These are phyloP conservation scores for Oreochromis grahami DNA, from an alignment of 2,797 vertebrate species.

Conservation along the genomic window DNA sequence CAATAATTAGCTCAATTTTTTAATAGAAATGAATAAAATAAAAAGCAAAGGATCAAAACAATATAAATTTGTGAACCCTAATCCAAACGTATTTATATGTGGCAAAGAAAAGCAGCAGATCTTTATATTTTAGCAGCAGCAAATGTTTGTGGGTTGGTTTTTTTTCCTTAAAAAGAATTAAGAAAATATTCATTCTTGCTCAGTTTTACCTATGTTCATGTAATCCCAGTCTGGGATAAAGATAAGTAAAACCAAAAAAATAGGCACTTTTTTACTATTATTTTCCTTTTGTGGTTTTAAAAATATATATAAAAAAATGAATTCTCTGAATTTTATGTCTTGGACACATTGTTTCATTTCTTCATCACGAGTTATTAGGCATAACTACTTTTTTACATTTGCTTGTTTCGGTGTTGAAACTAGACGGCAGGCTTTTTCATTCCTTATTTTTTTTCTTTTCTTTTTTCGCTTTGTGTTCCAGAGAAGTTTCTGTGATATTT, in stretches of 20 bases:
- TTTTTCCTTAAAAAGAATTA: not conserved
- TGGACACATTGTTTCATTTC: not conserved
- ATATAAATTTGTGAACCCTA: not conserved
- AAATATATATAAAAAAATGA: too few relatives aligned
- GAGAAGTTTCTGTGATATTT: not conserved
- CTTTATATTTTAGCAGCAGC: not conserved
- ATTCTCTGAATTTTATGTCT: not conserved
- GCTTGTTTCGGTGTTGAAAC: not conserved
- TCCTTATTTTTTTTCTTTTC: not conserved
- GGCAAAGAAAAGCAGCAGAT: not conserved
- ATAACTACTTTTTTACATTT: not conserved
- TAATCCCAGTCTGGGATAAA: not conserved
- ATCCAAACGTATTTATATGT: not conserved
- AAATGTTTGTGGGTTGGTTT: not conserved
- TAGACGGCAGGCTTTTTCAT: not conserved
- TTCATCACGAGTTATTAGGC: not conserved
- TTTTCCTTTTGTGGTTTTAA: not conserved
- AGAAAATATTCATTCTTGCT: not conserved
- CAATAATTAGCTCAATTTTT: not conserved
- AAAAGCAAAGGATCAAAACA: not conserved
- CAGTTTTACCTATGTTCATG: not conserved
- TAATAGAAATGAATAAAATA: not conserved
- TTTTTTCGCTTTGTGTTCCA: not conserved
- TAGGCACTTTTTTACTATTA: not conserved
- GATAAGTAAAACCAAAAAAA: not conserved